phyloP scores from a whole-genome alignment of 2,113 vertebrate species.

The Channa argus region DNA sequence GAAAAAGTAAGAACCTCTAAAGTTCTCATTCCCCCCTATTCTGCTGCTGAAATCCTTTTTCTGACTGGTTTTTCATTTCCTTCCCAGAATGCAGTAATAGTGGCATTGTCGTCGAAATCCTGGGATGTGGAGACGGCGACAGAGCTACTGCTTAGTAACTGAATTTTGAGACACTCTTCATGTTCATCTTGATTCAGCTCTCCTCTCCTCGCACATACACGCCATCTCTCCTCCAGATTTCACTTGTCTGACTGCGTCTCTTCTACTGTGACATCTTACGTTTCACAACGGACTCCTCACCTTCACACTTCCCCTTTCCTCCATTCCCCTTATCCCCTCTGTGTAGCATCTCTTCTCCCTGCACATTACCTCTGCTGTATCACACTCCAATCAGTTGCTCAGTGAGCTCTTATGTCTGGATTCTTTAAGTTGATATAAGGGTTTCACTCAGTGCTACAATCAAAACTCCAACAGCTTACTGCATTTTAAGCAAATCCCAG shows the following conservation, averaged over 20 bases:
- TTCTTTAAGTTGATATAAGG: constrained; percentile 57
- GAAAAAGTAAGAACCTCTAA: constrained; percentile 88
- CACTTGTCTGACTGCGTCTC: constrained; percentile 54
- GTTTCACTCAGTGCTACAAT: constrained; percentile 68
- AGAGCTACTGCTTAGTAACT: constrained; percentile 99
- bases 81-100: constrained; percentile 97
- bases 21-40: neutral
- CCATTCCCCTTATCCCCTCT: neutral
- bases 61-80: constrained; percentile 6
- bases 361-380: constrained; percentile 52
- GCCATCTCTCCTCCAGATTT: constrained; percentile 32
- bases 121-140: constrained; percentile 99
- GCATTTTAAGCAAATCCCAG: constrained; percentile 56
- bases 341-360: constrained; percentile 41
- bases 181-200: constrained; percentile 44
- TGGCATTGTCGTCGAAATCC: constrained; percentile 99
- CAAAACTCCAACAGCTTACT: constrained; percentile 44
- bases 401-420: constrained; percentile 54
- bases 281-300: constrained; percentile 46
- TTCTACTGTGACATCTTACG: constrained; percentile 12
- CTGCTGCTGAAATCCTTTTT: neutral
- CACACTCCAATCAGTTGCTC: constrained; percentile 64
- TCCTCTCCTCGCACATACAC: constrained; percentile 20
- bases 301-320: constrained; percentile 5
- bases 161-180: constrained; percentile 80